Base-by-base conservation (phyloP, 2,888 invertebrate species). In the Meiosimyza platycephala region DNA sequence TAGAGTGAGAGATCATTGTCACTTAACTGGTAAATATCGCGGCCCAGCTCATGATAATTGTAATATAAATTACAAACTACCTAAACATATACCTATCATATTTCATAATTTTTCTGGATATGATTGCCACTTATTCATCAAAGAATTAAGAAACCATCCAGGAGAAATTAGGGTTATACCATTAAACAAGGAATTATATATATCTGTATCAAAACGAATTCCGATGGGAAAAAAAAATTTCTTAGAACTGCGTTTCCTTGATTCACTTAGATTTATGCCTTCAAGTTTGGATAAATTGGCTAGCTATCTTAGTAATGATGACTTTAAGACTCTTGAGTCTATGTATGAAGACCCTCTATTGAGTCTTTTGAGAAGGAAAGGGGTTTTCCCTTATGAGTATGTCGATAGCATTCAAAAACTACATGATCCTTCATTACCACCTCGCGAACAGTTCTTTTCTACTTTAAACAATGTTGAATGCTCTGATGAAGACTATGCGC, bases 201-300 rank as follows among this genome's bases (percentile, higher is more conserved):
- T 40, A 4, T 40, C 9, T 40, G 9, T 40, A 1, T 9, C 9
- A 40, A 40, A 40, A 40, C 1, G 9, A 7, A 40, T 40, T 7
- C 6, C 40, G 5, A 40, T 40, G 7, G 40, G 7, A 9, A 40
- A 40, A 6, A 28, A 40, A 7, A 55, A 55, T 55, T 18, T 18
- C 18, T 47, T 65, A 40, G 48, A 72, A 55, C 7, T 54, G 13
- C 15, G 40, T 1, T 67, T 67, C 40, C 16, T 67, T 9, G 67
- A 71, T 71, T 73, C 66, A n/a, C 54, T 60, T 33, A 51, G 66
- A 13, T 71, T 73, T 54, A 71, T 71, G 51, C 15, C 73, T n/a
- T 73, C 66, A 54, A 60, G 71, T 16, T 67, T 71, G 57, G 33
- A 71, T n/a, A 73, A n/a, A 54, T 67, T 65, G 57, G 57, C 64